Evolutionary conservation across 2,888 invertebrate genomes (phyloP), one percentile per base, ranked within the genome.

Genomic region (Muscina levida): DNA sequence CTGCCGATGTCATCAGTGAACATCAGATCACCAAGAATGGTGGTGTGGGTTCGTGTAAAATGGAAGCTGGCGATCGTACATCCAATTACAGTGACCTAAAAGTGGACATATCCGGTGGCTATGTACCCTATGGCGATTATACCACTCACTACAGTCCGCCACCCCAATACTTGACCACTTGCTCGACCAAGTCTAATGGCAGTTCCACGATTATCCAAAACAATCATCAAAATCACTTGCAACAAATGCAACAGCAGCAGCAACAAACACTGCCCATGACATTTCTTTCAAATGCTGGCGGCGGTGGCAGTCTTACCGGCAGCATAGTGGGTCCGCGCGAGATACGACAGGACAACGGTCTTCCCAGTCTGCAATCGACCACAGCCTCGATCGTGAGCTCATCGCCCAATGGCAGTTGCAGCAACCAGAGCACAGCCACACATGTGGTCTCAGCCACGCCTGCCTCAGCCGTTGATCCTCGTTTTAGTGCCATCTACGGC

Each of bases 61-160:
- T 88, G 85, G 89, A 89, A 67, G 83, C 89, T 0, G 97, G 97
- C 77, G 97, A 97, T 89, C 93, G 96, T 84, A 97, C 97, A 86
- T 97, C 97, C 68, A 97, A 97, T 89, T 97, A 97, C 86, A 97
- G 97, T 84, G 97, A 97, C 91, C 92, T 97, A 88, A 97, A 97
- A 91, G 93, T 97, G 83, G 97, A 97, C 90, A 93, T 97, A 82
- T 92, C 97, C 78, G 97, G 97, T 1, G 90, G 90, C 56, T 89
- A 90, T 83, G 90, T 90, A 77, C 96, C 96, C 0, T 97, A 97
- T 89, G 96, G 96, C 59, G 97, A 97, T 89, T 97, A 96, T 88
- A 93, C 95, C 6, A 93, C 96, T 39, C 97, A 97, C 89, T 97
- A 97, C 90, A 96, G 95, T 86, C 97, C 97, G 1, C 96, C 97